These are phyloP conservation scores for Sebastiscus albofasciatus DNA, from an alignment of 2,797 vertebrate genomes.

Conservation along the genomic window DNA sequence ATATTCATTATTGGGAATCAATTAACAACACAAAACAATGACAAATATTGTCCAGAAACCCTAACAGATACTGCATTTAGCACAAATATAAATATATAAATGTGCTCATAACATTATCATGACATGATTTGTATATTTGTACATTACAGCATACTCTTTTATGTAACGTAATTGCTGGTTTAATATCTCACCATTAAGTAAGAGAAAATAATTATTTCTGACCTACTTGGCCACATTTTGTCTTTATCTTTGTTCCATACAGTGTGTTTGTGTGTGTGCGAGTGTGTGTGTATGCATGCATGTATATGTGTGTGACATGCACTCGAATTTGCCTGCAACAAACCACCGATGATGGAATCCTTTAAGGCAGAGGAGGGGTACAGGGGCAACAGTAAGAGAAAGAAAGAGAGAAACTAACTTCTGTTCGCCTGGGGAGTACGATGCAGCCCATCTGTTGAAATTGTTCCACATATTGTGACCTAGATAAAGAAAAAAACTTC, in stretches of 20 bases:
- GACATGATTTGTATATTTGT: neutral
- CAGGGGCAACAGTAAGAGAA: conserved; percentile 56
- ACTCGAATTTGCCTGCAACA: conserved; percentile 35
- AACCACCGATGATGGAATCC: conserved; percentile 57
- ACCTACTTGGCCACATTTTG: conserved; percentile 29
- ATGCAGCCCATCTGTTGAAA: conserved; percentile 87
- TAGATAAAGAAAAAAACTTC: conserved; percentile 82
- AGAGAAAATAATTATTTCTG: conserved; percentile 6
- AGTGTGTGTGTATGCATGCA: conserved; percentile 14
- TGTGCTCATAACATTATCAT: neutral
- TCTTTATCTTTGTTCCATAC: neutral
- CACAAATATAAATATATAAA: too few relatives aligned
- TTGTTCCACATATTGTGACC: conserved; percentile 88
- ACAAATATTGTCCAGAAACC: too few relatives aligned
- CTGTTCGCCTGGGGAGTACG: conserved; percentile 85
- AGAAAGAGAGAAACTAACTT: conserved; percentile 81
- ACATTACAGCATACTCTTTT: neutral
- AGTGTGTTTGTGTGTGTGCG: neutral
- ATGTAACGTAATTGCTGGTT: neutral
- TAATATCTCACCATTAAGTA: neutral
- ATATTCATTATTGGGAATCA: too few relatives aligned
- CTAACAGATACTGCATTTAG: too few relatives aligned
- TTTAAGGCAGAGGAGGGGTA: conserved; percentile 55
- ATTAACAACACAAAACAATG: too few relatives aligned
- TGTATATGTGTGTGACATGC: conserved; percentile 21